Evolutionary conservation across 2,113 vertebrate species (phyloP), one percentile per base, ranked within the genome.

Genomic region (Tetrax tetrax): DNA sequence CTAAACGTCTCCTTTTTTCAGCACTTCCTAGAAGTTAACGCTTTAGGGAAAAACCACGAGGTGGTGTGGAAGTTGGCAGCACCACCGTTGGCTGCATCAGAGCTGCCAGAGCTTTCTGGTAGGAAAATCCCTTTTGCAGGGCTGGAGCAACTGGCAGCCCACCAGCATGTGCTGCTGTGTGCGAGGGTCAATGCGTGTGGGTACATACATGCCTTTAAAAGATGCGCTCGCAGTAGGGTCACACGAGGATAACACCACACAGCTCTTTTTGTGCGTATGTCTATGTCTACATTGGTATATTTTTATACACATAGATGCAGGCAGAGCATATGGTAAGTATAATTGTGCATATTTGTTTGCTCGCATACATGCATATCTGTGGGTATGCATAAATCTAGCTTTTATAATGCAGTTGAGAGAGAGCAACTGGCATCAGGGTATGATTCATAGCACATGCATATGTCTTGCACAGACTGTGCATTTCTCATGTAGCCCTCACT

Each of bases 291-390:
- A 1, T 6, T 25, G 76, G 53, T 74, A 0, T 93, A 82, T 95
- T 91, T 97, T 94, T 94, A 68, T 79, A 60, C 28, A 7, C 27
- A 7, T 12, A 27, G 53, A 87, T 91, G 87, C 77, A 59, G 69
- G 89, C 89, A n/a, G 72, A 89, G 60, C 94, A 91, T 95, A 96
- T 95, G 95, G 94, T 74, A 20, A 41, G 60, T 60, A 24, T 68
- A 75, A 78, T 64, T 71, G 69, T 89, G 77, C 76, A 14, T 89
- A 68, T 94, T 90, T 97, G 91, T 95, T 95, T 96, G 87, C 91
- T 91, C 27, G 2, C 89, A 38, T 93, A 71, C 74, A 20, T 91
- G 91, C 83, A 2, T 81, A 1, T 81, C 77, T 84, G 77, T 68
- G 91, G 69, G 83, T 25, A 60, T 84, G 89, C 83, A n/a, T 66